These are phyloP conservation scores for Erebia aethiops DNA, from an alignment of 2,888 invertebrate genomes.

Conservation along the genomic window DNA sequence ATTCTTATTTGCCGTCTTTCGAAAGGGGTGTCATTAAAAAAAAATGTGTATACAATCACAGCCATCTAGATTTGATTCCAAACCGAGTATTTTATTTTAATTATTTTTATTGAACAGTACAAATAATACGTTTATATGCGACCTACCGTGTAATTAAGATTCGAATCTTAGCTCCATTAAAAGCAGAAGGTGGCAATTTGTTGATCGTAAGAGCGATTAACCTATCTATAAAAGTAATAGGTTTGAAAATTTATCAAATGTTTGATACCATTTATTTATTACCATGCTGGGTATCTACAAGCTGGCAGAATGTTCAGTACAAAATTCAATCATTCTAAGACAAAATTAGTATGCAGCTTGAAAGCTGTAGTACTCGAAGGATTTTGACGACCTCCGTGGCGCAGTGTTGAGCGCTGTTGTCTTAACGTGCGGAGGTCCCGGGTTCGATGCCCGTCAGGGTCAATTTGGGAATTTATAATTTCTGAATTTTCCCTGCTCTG, in stretches of 20 bases:
- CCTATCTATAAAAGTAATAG: not conserved
- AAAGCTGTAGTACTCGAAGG: too few species aligned
- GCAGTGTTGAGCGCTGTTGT: too few species aligned
- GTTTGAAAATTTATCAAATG: not conserved
- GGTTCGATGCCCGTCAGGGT: too few species aligned
- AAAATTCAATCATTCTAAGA: too few species aligned
- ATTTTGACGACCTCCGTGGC: too few species aligned
- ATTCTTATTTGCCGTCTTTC: not conserved
- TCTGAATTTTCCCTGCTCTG: too few species aligned
- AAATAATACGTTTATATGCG: not conserved
- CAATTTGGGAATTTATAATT: too few species aligned
- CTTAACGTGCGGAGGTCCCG: too few species aligned
- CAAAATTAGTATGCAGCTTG: too few species aligned
- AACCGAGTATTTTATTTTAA: not conserved
- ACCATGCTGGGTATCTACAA: too few species aligned
- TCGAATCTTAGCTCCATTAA: not conserved
- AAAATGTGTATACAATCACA: not conserved
- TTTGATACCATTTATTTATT: too few species aligned
- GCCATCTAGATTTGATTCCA: not conserved
- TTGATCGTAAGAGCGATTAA: not conserved
- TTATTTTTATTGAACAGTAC: constrained; percentile 10
- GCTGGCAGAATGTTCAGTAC: too few species aligned
- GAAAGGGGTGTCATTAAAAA: not conserved
- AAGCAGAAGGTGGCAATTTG: not conserved
- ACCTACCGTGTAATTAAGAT: constrained; percentile 11